Evolutionary conservation across 2,888 invertebrate species (phyloP), one percentile per base, ranked within the genome.

Genomic region (Synergus japonicus): DNA sequence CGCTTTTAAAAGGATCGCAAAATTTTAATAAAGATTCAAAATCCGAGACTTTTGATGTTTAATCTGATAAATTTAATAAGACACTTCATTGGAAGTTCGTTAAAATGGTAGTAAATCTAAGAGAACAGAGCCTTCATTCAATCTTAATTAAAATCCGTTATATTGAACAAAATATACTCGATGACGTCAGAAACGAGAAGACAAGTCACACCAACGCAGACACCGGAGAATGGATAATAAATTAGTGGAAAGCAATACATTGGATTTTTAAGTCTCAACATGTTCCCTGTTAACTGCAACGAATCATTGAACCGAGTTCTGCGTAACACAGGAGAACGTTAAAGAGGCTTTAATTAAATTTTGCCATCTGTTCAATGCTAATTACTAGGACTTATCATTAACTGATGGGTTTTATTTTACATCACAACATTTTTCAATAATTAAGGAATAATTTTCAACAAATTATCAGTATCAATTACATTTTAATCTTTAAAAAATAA

Each of bases 171-270:
- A 63, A 22, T 0, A 4, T 63, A 63, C 12, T 29, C 29, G 29
- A 63, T 63, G 63, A 63, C 13, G 13, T 63, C 63, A 29, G 63
- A 63, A 63, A 63, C 63, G 63, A 63, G 63, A 63, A 63, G 63
- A 12, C 63, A 63, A 22, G 22, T 63, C 29, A 22, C 29, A 22
- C 29, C 63, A 63, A 63, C 29, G 63, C 22, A 63, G 29, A 29
- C 29, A 63, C 1, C 63, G 4, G 63, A 29, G 12, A 63, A 29
- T 63, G 22, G 63, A 63, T 63, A 63, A 63, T 29, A 22, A 63
- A 63, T 63, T 29, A 22, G 29, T 29, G 22, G 12, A 63, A 5
- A 63, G 29, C 63, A 63, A 12, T 63, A 63, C 10, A 29, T 58
- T 18, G 1, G 12, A 60, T 29, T 60, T 3, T 54, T 54, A 54